Conservation (phyloP, 2,888 invertebrate genomes). For the Stomorhina lunata region DNA sequence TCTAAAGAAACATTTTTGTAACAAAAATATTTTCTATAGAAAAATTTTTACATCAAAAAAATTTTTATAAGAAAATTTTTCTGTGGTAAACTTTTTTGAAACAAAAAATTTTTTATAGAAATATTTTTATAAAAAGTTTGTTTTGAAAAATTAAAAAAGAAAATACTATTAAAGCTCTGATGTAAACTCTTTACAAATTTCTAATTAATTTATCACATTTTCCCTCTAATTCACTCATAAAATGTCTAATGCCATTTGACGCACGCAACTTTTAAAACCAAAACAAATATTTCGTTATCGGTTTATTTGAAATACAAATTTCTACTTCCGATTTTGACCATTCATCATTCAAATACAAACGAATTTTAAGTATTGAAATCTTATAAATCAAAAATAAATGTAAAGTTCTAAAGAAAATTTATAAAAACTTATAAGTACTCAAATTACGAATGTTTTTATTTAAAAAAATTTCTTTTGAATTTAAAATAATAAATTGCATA, state of each 20-base stretch:
- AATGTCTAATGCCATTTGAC: background rate
- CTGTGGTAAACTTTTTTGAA: too few relatives aligned
- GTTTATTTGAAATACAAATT: constrained; percentile 17
- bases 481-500: constrained; percentile 17
- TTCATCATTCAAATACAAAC: background rate
- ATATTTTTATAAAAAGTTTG: too few relatives aligned
- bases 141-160: too few relatives aligned
- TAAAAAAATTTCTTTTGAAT: constrained; percentile 19
- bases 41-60: too few relatives aligned
- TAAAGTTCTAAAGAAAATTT: constrained; percentile 8
- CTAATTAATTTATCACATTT: too few relatives aligned
- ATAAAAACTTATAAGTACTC: background rate
- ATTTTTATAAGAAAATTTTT: too few relatives aligned
- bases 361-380: background rate
- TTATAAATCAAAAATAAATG: too few relatives aligned
- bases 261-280: background rate
- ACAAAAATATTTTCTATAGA: too few relatives aligned
- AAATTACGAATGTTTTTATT: background rate
- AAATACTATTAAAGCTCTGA: too few relatives aligned
- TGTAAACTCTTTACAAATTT: too few relatives aligned
- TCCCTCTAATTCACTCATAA: background rate
- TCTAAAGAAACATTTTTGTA: too few relatives aligned
- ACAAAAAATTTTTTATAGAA: too few relatives aligned
- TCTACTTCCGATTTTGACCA: constrained; percentile 27
- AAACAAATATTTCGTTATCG: constrained; percentile 35